Evolutionary conservation across 2,113 vertebrate species (phyloP).

Genomic region (Arothron firmamentum): DNA sequence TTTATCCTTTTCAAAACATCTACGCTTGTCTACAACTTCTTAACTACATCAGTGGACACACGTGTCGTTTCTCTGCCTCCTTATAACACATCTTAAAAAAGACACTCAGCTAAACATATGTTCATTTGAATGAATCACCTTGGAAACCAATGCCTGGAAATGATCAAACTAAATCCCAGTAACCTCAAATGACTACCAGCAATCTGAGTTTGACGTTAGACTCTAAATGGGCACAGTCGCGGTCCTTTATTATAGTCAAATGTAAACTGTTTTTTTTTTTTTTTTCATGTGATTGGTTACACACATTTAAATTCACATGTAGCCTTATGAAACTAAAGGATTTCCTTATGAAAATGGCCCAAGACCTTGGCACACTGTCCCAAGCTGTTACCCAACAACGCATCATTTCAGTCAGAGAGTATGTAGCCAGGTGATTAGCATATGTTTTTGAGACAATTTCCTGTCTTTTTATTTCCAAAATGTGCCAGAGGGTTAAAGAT

Average conservation of each 20-base stretch:
- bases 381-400: conserved; percentile 14
- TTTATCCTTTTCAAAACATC: background rate
- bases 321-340: conserved; percentile 18
- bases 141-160: background rate
- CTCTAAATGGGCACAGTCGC: background rate
- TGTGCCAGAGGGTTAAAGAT: background rate
- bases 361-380: conserved; percentile 4
- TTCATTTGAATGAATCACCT: background rate
- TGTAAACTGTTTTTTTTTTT: background rate
- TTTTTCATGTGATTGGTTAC: background rate
- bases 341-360: conserved; percentile 26
- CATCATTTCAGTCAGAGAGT: background rate
- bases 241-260: background rate
- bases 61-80: background rate
- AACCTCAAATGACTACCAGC: conserved; percentile 1
- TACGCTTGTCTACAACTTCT: background rate
- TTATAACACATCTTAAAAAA: background rate
- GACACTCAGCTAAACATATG: background rate
- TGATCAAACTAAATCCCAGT: background rate
- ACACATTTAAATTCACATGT: background rate
- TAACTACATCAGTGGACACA: no score
- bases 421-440: background rate
- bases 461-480: background rate
- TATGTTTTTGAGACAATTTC: background rate
- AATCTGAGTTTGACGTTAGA: background rate